Conservation (phyloP, 2,797 vertebrate species). For the Hemibagrus guttatus region DNA sequence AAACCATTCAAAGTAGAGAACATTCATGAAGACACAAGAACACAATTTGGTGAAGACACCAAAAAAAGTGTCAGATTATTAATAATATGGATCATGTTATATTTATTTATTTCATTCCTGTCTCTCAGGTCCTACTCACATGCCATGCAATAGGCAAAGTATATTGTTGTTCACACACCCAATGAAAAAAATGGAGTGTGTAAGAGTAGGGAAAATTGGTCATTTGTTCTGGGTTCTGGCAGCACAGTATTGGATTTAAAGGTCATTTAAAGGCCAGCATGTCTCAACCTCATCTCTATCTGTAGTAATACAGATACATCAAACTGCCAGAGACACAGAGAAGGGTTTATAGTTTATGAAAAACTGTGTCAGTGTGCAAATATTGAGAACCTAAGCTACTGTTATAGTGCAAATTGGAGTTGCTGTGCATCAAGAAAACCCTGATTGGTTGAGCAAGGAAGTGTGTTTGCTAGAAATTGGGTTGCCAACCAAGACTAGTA, state of each 20-base stretch:
- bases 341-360: background rate
- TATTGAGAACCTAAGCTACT: background rate
- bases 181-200: background rate
- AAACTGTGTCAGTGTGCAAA: background rate
- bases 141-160: background rate
- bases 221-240: background rate
- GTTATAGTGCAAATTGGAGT: background rate
- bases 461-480: background rate
- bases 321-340: background rate
- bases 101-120: slow-evolving; percentile 41
- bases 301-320: background rate
- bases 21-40: slow-evolving; percentile 51
- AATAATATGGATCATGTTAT: slow-evolving; percentile 24
- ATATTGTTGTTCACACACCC: background rate
- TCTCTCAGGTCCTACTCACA: background rate
- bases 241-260: background rate
- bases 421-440: background rate
- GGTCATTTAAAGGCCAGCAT: too few species aligned
- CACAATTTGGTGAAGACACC: slow-evolving; percentile 25
- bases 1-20: slow-evolving; percentile 52
- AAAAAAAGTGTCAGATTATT: slow-evolving; percentile 24
- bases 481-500: background rate
- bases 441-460: slow-evolving; percentile 3
- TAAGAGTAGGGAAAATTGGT: background rate
- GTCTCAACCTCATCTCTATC: background rate